phyloP scores from a whole-genome alignment of 2,797 vertebrate species.

The Lepilemur ruficaudatus region DNA sequence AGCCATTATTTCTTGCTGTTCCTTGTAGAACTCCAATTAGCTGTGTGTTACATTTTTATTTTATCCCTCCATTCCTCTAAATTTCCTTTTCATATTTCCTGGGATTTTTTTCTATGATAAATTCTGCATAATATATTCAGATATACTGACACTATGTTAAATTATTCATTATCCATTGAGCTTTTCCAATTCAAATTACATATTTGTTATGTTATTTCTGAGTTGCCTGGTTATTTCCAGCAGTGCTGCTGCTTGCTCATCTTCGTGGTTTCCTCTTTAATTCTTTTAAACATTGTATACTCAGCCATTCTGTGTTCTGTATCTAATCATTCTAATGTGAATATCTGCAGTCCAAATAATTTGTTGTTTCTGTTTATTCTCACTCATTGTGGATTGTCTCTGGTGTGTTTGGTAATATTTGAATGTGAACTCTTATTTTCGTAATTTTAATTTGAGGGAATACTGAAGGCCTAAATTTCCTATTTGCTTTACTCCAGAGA shows the following conservation, averaged over 20 bases:
- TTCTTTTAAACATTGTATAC: not conserved
- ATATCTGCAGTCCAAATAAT: not conserved
- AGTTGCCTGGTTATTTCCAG: not conserved
- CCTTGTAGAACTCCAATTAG: not conserved
- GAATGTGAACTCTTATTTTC: not conserved
- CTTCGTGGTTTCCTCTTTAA: not conserved
- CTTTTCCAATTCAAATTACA: not conserved
- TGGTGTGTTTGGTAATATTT: not conserved
- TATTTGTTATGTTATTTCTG: not conserved
- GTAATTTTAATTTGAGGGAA: not conserved
- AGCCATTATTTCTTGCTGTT: not conserved
- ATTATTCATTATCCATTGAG: not conserved
- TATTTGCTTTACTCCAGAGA: not conserved
- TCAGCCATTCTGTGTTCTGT: not conserved
- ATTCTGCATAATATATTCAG: not conserved
- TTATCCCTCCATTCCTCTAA: not conserved
- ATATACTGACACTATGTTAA: not conserved
- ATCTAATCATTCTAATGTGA: not conserved
- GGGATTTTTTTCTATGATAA: not conserved
- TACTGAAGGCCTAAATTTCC: not conserved
- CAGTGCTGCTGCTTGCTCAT: not conserved
- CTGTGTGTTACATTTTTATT: not conserved
- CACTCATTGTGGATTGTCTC: not conserved
- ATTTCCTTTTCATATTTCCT: not conserved
- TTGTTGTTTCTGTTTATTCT: not conserved